Percentiles rank a stretch among this genome's conserved stretches.
These are phyloP conservation scores for Phthorimaea operculella DNA, from an alignment of 1,140 invertebrate genomes.

Conservation along the genomic window DNA sequence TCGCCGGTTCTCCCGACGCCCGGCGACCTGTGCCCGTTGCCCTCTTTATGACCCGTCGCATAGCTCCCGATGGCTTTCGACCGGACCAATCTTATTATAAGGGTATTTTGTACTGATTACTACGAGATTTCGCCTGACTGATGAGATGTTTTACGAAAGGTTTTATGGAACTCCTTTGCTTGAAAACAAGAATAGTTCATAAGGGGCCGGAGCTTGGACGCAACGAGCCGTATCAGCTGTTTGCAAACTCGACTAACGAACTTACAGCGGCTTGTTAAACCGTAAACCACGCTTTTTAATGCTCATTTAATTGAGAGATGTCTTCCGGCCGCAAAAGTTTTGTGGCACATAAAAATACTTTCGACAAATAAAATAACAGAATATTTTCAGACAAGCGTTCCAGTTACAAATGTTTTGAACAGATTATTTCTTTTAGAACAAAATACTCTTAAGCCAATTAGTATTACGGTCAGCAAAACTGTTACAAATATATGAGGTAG, in stretches of 20 bases:
- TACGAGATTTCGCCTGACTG: background rate
- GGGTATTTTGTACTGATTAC: background rate
- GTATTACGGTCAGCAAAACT: constrained; percentile 31
- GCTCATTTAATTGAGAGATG: constrained; percentile 21
- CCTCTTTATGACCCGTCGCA: constrained; percentile 28
- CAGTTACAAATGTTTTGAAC: constrained; percentile 7
- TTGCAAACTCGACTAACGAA: constrained; percentile 42
- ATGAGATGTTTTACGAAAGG: background rate
- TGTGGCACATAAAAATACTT: constrained; percentile 8
- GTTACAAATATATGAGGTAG: background rate
- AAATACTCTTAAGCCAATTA: constrained; percentile 19
- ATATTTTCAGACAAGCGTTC: constrained; percentile 10
- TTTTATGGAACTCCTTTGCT: constrained; percentile 16
- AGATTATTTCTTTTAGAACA: constrained; percentile 17
- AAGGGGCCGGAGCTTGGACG: constrained; percentile 34
- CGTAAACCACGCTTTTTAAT: constrained; percentile 19
- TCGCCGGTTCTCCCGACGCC: constrained; percentile 14
- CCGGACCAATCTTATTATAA: constrained; percentile 5
- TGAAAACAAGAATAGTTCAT: constrained; percentile 37
- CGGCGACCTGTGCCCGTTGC: constrained; percentile 33
- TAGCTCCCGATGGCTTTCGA: constrained; percentile 15
- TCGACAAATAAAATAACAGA: constrained; percentile 16
- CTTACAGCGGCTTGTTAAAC: constrained; percentile 24
- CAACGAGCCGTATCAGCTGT: constrained; percentile 36
- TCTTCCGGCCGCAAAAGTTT: constrained; percentile 9